phyloP scores from a whole-genome alignment of 2,113 vertebrate genomes.

The Marmota flaviventris region DNA sequence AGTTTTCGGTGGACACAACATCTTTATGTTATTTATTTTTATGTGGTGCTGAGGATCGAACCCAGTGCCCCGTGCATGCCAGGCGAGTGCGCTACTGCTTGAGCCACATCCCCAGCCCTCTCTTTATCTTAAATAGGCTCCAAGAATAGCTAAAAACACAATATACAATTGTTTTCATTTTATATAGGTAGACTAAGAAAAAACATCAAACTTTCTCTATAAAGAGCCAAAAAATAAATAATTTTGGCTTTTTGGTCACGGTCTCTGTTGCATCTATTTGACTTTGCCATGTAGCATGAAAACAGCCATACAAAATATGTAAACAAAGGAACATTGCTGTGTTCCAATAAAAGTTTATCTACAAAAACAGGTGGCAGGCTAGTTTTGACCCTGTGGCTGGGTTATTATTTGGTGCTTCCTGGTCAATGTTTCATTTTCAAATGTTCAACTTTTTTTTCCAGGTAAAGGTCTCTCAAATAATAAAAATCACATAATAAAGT shows the following conservation, averaged over 20 bases:
- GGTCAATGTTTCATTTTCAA: constrained; percentile 40
- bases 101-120: not conserved
- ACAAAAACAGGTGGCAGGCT: constrained; percentile 6
- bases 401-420: not conserved
- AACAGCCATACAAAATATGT: not conserved
- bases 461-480: constrained; percentile 37
- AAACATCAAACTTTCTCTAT: constrained; percentile 3
- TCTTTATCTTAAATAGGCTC: constrained; percentile 20
- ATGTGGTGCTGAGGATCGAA: too few relatives aligned
- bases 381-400: not conserved
- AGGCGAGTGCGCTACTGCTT: too few relatives aligned
- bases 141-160: constrained; percentile 15
- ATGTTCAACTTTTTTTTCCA: not conserved
- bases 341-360: constrained; percentile 21
- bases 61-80: too few relatives aligned
- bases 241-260: not conserved
- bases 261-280: not conserved
- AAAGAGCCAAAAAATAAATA: constrained; percentile 16
- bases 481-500: constrained; percentile 51
- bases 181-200: not conserved
- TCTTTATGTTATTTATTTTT: too few relatives aligned
- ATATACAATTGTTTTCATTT: not conserved
- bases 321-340: not conserved
- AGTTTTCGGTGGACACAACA: too few relatives aligned
- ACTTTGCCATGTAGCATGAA: not conserved